Conservation (phyloP, 2,797 vertebrate genomes). For the Eulemur coronatus region DNA sequence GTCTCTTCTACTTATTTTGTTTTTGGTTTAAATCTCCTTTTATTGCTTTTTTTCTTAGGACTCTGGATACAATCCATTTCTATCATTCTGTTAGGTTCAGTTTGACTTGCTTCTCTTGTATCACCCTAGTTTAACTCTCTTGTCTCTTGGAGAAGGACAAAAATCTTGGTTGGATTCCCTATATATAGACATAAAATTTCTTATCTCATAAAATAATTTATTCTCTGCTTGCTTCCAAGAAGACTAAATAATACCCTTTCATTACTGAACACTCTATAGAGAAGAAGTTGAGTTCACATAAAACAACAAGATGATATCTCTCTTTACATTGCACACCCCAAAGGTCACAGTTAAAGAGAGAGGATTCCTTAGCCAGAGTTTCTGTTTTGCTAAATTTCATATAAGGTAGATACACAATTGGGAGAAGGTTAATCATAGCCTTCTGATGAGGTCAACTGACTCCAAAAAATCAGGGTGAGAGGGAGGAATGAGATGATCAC, state of each 20-base stretch:
- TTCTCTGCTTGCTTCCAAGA: neutral
- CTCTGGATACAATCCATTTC: neutral
- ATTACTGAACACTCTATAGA: neutral
- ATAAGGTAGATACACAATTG: neutral
- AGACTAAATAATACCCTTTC: neutral
- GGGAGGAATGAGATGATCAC: neutral
- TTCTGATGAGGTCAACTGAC: neutral
- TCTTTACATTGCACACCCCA: neutral
- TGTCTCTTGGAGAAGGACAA: neutral
- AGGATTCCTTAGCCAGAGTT: neutral
- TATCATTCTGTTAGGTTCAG: constrained; percentile 17
- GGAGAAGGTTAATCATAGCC: neutral
- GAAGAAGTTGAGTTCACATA: neutral
- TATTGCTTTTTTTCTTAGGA: constrained; percentile 45
- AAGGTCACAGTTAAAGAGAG: neutral
- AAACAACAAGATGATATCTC: neutral
- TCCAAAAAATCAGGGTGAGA: neutral
- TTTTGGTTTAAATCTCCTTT: constrained; percentile 47
- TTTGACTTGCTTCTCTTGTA: neutral
- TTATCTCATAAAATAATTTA: neutral
- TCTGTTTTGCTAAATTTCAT: neutral
- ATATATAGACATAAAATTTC: neutral
- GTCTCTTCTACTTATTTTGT: neutral
- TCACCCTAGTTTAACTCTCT: neutral
- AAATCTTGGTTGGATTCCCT: neutral